Evolutionary conservation across 2,888 invertebrate species (phyloP).

Genomic region (Chelonus formosanus): DNA sequence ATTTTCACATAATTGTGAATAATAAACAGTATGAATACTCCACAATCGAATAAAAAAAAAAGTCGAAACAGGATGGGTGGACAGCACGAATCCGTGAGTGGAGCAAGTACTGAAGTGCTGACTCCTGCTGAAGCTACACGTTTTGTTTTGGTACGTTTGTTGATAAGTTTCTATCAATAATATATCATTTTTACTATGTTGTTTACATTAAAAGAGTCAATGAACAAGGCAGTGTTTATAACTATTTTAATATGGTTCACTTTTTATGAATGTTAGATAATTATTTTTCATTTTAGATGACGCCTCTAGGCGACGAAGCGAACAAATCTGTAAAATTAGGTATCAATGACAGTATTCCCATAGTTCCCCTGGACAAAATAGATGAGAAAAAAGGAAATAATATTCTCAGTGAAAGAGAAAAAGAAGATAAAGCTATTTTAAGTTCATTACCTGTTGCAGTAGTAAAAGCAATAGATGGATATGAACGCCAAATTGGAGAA

Average conservation of each 20-base stretch:
- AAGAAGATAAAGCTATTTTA: constrained; percentile 58
- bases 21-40: constrained; percentile 50
- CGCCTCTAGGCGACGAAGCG: constrained; percentile 54
- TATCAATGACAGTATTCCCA: constrained; percentile 73
- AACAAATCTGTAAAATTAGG: constrained; percentile 66
- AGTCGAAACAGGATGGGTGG: constrained; percentile 56
- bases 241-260: no score
- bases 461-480: constrained; percentile 59
- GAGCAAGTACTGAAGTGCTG: constrained; percentile 49
- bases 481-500: constrained; percentile 67
- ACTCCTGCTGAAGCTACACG: constrained; percentile 57
- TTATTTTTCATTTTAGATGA: constrained; percentile 45
- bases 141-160: constrained; percentile 55
- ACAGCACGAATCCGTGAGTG: constrained; percentile 46
- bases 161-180: no score
- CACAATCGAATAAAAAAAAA: constrained; percentile 60
- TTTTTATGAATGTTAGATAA: neutral
- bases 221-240: no score
- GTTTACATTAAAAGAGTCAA: no score
- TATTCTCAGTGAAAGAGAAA: constrained; percentile 56
- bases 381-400: constrained; percentile 51
- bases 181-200: no score
- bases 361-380: constrained; percentile 70
- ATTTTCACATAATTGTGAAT: neutral
- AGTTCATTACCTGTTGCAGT: constrained; percentile 57